Base-by-base conservation (phyloP, 2,888 invertebrate species). In the Microctonus brassicae region DNA sequence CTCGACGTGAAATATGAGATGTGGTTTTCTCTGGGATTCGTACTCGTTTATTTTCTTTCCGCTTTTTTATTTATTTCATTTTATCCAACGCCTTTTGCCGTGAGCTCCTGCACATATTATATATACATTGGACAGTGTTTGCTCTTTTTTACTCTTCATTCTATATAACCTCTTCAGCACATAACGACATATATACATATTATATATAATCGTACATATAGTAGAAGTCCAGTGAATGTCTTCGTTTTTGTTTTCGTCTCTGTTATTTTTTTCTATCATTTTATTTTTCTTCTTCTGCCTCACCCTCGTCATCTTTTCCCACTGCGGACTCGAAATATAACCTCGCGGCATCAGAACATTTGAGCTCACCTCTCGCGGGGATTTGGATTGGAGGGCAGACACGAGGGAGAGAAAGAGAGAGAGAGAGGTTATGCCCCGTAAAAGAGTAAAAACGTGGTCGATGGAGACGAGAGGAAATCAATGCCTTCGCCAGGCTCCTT, bases 401-500 rank as follows among this genome's bases (percentile, higher is more conserved):
- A 75, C 77, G 79, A 77, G 70, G 47, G 55, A 64, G 62, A 70
- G 55, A 66, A 60, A 65, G 63, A 29, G 29, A 29, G 29, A 29
- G 29, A 5, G 29, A 7, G 29, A 5, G 29, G 3, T 5, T 29
- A 7, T 29, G 29, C 7, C 7, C 7, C 7, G 7, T 29, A 29
- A 5, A 29, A 57, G 63, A 73, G 76, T 73, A 69, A 80, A 79
- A 82, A 82, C 81, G 83, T 81, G 85, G 83, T 82, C 85, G 84
- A 84, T 83, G 84, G 83, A 84, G 84, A 85, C 83, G 85, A 86
- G 86, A 84, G 84, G 86, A 87, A 87, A 87, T 87, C 87, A 86
- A 87, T 86, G 86, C 86, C 79, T 81, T 79, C 69, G 80, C 80
- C 82, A 79, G 80, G 80, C 67, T 62, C 62, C 67, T 72, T 67